phyloP scores from a whole-genome alignment of 2,888 invertebrate species.

The Brachylomia viminalis region DNA sequence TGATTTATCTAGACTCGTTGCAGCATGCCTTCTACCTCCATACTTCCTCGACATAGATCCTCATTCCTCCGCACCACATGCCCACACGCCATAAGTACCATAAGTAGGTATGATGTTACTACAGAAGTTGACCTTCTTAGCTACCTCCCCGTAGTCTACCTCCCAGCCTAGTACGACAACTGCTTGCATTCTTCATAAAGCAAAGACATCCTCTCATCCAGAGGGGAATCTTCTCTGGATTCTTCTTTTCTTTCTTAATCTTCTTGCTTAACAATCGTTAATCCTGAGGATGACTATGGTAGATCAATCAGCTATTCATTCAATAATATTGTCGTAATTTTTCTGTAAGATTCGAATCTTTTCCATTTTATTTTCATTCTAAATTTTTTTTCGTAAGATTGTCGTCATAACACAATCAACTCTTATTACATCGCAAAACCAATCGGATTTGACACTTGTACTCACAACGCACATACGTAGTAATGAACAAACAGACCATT shows the following conservation, averaged over 20 bases:
- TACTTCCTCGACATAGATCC: background rate
- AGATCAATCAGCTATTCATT: background rate
- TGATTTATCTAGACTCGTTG: background rate
- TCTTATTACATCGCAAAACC: constrained; percentile 5
- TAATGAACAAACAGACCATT: constrained; percentile 54
- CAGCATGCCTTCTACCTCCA: background rate
- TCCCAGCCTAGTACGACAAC: background rate
- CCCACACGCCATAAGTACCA: too few relatives aligned
- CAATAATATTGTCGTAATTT: background rate
- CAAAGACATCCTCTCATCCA: background rate
- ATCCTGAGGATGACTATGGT: background rate
- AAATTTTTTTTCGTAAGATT: background rate
- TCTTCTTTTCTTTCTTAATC: background rate
- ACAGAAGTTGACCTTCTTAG: background rate
- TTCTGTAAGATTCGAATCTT: background rate
- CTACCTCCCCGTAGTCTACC: background rate
- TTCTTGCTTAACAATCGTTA: background rate
- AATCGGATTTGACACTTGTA: constrained; percentile 35
- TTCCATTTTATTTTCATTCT: background rate
- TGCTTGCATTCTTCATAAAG: background rate
- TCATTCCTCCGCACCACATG: background rate
- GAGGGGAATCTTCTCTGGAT: background rate
- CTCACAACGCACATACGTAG: constrained; percentile 35
- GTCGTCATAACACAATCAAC: background rate
- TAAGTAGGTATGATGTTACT: background rate